Percentiles rank a stretch among this genome's conserved stretches.
Conservation (phyloP, 2,113 vertebrate genomes). For the Ictalurus punctatus region DNA sequence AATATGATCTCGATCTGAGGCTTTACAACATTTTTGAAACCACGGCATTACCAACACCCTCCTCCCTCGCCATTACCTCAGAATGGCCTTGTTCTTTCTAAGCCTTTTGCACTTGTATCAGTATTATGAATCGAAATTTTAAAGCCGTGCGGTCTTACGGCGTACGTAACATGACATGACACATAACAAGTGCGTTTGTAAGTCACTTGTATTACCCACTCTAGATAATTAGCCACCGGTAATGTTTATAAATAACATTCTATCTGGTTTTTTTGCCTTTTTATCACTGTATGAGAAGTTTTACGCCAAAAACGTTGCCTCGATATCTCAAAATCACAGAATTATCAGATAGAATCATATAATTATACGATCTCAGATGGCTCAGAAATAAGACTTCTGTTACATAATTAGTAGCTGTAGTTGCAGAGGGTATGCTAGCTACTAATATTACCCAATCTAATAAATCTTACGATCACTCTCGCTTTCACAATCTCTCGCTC, state of each 20-base stretch:
- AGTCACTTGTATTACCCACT: neutral
- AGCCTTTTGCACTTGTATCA: conserved; percentile 39
- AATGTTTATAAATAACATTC: neutral
- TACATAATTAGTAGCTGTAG: neutral
- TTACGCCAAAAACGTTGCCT: neutral
- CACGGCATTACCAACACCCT: neutral
- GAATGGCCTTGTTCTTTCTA: conserved; percentile 57
- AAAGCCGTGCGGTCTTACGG: conserved; percentile 58
- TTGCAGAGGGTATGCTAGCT: neutral
- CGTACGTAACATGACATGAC: conserved; percentile 43
- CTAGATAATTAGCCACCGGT: neutral
- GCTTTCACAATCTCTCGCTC: conserved; percentile 12
- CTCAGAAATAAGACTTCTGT: neutral
- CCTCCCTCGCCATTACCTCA: conserved; percentile 26
- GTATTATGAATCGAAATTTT: conserved; percentile 45
- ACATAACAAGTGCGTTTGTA: conserved; percentile 51
- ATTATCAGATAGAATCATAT: neutral
- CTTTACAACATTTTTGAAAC: conserved; percentile 20
- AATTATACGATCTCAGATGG: neutral
- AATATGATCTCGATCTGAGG: conserved; percentile 23
- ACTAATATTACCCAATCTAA: conserved; percentile 6
- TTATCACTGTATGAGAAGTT: neutral
- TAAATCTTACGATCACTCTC: conserved; percentile 26
- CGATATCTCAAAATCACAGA: neutral
- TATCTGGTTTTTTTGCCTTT: neutral